Evolutionary conservation across 92 coral and sea anemone genomes (phyloP).

Genomic region (Pocillopora meandrina): DNA sequence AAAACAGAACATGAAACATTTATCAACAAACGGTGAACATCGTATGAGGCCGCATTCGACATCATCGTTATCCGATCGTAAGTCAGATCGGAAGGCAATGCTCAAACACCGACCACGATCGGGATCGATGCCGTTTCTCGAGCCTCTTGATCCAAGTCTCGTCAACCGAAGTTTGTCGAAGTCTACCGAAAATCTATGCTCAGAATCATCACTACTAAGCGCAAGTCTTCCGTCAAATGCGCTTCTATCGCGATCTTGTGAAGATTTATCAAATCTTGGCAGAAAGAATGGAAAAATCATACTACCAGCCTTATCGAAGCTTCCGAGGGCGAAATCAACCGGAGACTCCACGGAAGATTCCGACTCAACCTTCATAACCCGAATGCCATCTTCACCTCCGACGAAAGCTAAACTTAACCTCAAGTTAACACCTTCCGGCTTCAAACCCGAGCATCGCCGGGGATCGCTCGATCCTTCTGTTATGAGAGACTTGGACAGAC

Average conservation of each 20-base stretch:
- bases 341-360: constrained; percentile 53
- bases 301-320: constrained; percentile 57
- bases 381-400: constrained; percentile 59
- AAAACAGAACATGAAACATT: constrained; percentile 52
- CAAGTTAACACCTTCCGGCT: constrained; percentile 59
- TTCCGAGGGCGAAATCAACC: constrained; percentile 23
- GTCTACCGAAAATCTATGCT: constrained; percentile 61
- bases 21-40: constrained; percentile 40
- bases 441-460: constrained; percentile 75
- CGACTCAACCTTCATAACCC: constrained; percentile 68
- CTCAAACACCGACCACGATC: constrained; percentile 63
- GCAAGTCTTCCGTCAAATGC: constrained; percentile 37
- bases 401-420: constrained; percentile 40
- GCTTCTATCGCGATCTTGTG: constrained; percentile 70
- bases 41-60: constrained; percentile 78
- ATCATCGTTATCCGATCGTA: constrained; percentile 67
- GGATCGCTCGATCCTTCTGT: constrained; percentile 77
- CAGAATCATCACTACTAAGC: constrained; percentile 39
- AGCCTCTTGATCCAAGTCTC: constrained; percentile 55
- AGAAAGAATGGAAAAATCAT: constrained; percentile 46
- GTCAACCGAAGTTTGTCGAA: constrained; percentile 56
- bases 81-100: constrained; percentile 14
- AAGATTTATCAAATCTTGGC: constrained; percentile 59
- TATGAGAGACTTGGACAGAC: constrained; percentile 52
- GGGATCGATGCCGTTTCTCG: constrained; percentile 73